Evolutionary conservation across 2,797 vertebrate species (phyloP).

Genomic region (Acestrorhynchus altus): DNA sequence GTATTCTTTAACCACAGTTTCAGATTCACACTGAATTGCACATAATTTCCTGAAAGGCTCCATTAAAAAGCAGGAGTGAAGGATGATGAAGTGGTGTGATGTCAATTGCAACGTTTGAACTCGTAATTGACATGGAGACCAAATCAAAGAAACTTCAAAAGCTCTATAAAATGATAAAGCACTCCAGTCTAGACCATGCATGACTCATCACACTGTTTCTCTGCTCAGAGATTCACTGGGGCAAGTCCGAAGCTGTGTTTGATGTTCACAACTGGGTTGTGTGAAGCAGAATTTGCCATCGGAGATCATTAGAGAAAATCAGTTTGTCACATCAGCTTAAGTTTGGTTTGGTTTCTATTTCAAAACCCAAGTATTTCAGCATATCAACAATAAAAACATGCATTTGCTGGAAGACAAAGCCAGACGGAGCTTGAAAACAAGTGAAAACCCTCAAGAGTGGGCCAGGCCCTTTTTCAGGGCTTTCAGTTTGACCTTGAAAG

Average conservation of each 20-base stretch:
- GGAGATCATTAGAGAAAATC: neutral
- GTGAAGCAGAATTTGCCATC: neutral
- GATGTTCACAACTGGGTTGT: conserved; percentile 6
- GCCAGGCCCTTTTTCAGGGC: neutral
- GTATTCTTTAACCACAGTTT: conserved; percentile 5
- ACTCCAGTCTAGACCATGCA: neutral
- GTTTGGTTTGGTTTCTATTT: neutral
- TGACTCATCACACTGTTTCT: conserved; percentile 1
- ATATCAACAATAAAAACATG: neutral
- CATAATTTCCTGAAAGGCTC: conserved; percentile 20
- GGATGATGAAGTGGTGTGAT: conserved; percentile 30
- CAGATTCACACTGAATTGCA: conserved; percentile 27
- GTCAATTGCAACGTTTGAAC: conserved; percentile 31
- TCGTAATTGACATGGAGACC: conserved; percentile 36
- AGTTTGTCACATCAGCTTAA: neutral
- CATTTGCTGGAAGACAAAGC: neutral
- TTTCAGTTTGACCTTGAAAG: neutral
- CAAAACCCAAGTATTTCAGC: neutral
- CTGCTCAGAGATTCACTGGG: neutral
- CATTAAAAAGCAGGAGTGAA: conserved; percentile 24
- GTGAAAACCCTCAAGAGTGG: neutral
- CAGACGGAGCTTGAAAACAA: neutral
- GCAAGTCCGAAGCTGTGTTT: conserved; percentile 24
- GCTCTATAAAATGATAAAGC: conserved; percentile 39
- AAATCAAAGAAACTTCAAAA: conserved; percentile 32